Percentiles rank a stretch among this genome's conserved stretches.
Conservation (phyloP, 2,113 vertebrate species). For the Benitochromis conjunctus region DNA sequence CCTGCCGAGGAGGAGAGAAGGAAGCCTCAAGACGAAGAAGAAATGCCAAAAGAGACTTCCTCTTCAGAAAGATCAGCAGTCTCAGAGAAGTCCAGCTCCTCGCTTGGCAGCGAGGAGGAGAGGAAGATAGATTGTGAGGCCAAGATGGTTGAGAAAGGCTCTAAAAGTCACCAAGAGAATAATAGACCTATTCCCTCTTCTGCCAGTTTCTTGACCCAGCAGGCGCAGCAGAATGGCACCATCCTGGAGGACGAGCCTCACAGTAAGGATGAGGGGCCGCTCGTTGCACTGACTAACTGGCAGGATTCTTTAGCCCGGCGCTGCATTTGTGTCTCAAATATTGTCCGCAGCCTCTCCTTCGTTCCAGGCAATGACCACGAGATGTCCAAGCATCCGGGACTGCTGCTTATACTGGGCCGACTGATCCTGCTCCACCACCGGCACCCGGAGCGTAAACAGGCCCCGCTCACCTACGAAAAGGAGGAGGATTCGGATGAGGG, state of each 20-base stretch:
- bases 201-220: constrained; percentile 64
- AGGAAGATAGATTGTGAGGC: constrained; percentile 9
- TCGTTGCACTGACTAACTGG: constrained; percentile 90
- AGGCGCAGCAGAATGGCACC: constrained; percentile 77
- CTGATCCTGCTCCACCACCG: constrained; percentile 94
- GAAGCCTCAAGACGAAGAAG: constrained; percentile 66
- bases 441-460: constrained; percentile 96
- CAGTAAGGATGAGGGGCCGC: constrained; percentile 96
- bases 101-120: constrained; percentile 33
- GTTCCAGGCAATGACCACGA: constrained; percentile 97
- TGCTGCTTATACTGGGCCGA: constrained; percentile 92
- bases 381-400: constrained; percentile 96
- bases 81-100: constrained; percentile 15
- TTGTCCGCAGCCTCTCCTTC: constrained; percentile 96
- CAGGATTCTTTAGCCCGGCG: constrained; percentile 95
- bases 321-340: constrained; percentile 94
- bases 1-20: constrained; percentile 63
- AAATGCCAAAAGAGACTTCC: constrained; percentile 27
- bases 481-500: constrained; percentile 96
- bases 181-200: constrained; percentile 75
- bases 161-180: constrained; percentile 72
- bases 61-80: constrained; percentile 29
- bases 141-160: constrained; percentile 3
- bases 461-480: constrained; percentile 94
- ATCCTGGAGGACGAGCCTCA: constrained; percentile 97